Conservation (phyloP, 2,888 invertebrate species). For the Epirrhoe alternata region DNA sequence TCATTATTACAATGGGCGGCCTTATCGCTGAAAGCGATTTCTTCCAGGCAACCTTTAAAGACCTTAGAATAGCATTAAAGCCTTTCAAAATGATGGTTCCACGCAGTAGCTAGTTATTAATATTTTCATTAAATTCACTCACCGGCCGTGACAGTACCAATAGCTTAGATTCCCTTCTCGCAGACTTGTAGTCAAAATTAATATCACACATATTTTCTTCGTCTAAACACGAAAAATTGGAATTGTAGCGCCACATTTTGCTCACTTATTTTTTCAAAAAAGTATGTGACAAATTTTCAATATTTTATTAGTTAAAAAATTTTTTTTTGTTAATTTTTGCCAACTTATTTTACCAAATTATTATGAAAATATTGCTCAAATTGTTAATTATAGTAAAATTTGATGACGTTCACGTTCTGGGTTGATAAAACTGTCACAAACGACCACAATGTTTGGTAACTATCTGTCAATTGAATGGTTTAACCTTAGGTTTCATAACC, state of each 20-base stretch:
- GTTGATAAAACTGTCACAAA: not conserved
- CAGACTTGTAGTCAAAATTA: conserved; percentile 55
- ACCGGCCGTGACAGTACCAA: conserved; percentile 64
- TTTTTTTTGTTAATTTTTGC: no score
- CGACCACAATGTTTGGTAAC: conserved; percentile 30
- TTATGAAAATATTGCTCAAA: not conserved
- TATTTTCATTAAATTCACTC: conserved; percentile 44
- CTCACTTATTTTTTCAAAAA: no score
- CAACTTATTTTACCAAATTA: not conserved
- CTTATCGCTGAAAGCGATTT: no score
- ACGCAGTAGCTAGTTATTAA: no score
- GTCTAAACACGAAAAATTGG: conserved; percentile 57
- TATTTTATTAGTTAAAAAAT: no score
- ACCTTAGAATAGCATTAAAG: no score
- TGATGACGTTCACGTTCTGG: no score
- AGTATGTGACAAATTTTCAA: no score
- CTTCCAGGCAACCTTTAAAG: no score
- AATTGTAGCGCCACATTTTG: conserved; percentile 58
- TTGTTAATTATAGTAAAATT: no score
- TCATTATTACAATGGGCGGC: no score
- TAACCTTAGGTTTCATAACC: conserved; percentile 33
- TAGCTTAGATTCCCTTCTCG: conserved; percentile 70
- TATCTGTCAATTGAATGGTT: conserved; percentile 35
- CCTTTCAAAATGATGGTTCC: no score
- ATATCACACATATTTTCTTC: conserved; percentile 56